Evolutionary conservation across 2,797 vertebrate genomes (phyloP).

Genomic region (Sciaenops ocellatus): DNA sequence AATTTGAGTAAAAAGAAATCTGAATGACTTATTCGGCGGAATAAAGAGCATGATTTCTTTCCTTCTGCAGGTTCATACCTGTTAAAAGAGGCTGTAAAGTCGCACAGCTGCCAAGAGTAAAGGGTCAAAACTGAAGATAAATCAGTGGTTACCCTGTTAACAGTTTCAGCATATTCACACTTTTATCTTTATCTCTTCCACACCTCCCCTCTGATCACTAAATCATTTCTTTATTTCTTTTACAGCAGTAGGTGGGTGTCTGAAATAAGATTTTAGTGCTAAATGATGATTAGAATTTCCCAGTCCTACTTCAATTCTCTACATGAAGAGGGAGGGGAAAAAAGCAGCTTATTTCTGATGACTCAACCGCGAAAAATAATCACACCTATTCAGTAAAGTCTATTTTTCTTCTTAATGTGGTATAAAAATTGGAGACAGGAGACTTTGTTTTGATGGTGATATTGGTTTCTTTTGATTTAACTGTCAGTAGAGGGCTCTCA

Average conservation of each 20-base stretch:
- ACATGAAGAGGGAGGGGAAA: not conserved
- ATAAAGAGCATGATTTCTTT: not conserved
- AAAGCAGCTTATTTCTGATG: constrained; percentile 44
- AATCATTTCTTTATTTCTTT: constrained; percentile 51
- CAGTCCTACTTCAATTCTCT: constrained; percentile 21
- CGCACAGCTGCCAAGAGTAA: not conserved
- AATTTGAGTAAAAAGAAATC: not conserved
- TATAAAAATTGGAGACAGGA: constrained; percentile 17
- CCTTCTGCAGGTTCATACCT: not conserved
- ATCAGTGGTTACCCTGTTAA: constrained; percentile 19
- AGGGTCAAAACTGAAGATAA: not conserved
- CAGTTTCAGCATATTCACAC: constrained; percentile 11
- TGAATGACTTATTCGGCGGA: not conserved
- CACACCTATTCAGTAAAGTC: constrained; percentile 39
- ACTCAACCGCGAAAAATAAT: constrained; percentile 46
- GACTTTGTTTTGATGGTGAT: constrained; percentile 34
- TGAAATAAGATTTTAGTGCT: constrained; percentile 51
- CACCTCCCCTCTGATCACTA: constrained; percentile 46
- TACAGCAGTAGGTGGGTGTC: constrained; percentile 48
- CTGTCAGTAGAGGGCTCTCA: constrained; percentile 80
- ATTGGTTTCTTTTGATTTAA: constrained; percentile 63
- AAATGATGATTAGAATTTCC: constrained; percentile 56
- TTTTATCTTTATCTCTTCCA: constrained; percentile 39
- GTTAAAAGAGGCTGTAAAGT: not conserved
- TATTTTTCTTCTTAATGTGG: constrained; percentile 44